A percentile compares a stretch with the other conserved stretches of the same genome.
These are phyloP conservation scores for Drosophila pectinifera DNA, from an alignment of 1,140 invertebrate genomes.

Conservation along the genomic window DNA sequence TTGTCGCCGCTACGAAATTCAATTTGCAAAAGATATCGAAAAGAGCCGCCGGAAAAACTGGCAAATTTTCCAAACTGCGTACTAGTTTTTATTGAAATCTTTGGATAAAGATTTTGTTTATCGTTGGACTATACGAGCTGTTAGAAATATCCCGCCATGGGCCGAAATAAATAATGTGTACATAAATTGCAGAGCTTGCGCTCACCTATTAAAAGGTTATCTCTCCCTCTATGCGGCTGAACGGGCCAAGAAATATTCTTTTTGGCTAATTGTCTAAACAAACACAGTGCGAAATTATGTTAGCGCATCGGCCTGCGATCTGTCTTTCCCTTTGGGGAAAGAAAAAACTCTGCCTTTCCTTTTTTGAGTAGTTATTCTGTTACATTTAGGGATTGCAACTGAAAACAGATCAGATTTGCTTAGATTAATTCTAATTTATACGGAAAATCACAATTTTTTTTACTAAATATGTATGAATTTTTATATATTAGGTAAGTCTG, in stretches of 20 bases:
- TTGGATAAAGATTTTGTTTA: constrained; percentile 40
- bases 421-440: too few relatives aligned
- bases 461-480: too few relatives aligned
- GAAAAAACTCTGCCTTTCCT: not conserved
- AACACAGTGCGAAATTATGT: constrained; percentile 56
- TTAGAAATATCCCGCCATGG: constrained; percentile 49
- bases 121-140: constrained; percentile 52
- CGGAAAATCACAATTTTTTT: too few relatives aligned
- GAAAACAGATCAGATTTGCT: too few relatives aligned
- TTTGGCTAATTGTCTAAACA: constrained; percentile 61
- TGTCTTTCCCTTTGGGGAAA: constrained; percentile 5
- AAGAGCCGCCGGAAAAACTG: constrained; percentile 13
- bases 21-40: constrained; percentile 53
- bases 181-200: constrained; percentile 46
- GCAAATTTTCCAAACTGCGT: constrained; percentile 50
- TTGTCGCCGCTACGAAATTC: constrained; percentile 57
- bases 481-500: too few relatives aligned
- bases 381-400: too few relatives aligned
- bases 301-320: constrained; percentile 21
- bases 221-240: constrained; percentile 13
- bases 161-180: constrained; percentile 60
- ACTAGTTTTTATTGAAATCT: constrained; percentile 8
- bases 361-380: too few relatives aligned
- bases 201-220: constrained; percentile 59
- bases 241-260: constrained; percentile 18